These are phyloP conservation scores for Emydocephalus ijimae DNA, from an alignment of 2,113 vertebrate species.

Conservation along the genomic window DNA sequence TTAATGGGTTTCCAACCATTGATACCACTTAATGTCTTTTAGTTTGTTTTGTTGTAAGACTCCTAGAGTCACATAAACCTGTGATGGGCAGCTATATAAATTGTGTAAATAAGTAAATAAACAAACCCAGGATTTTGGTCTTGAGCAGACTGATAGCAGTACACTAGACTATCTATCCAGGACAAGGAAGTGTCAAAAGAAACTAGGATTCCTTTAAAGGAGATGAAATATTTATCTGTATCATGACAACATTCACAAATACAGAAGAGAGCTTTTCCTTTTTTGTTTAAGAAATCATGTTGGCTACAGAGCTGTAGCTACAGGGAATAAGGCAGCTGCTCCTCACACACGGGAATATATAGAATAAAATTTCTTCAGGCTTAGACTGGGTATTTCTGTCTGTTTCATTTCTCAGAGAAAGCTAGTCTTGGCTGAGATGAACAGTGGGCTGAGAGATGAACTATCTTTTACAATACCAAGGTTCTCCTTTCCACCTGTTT, in stretches of 20 bases:
- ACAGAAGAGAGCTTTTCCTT: not conserved
- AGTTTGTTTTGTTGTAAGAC: not conserved
- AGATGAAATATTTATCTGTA: conserved; percentile 46
- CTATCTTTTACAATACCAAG: not conserved
- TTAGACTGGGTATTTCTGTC: not conserved
- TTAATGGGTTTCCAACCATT: not conserved
- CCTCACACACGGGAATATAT: not conserved
- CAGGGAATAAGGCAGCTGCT: conserved; percentile 15
- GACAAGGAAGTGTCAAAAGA: not conserved
- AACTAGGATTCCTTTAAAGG: conserved; percentile 26
- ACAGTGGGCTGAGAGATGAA: not conserved
- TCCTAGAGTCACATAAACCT: not conserved
- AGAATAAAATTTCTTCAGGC: conserved; percentile 1
- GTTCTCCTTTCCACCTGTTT: not conserved
- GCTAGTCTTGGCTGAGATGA: not conserved
- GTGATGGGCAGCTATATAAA: not conserved
- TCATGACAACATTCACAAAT: conserved; percentile 40
- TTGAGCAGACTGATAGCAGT: not conserved
- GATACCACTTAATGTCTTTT: not conserved
- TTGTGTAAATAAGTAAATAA: not conserved
- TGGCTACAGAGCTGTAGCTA: conserved; percentile 13
- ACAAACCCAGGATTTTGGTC: not conserved
- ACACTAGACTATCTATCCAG: not conserved
- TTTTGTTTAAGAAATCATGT: conserved; percentile 14
- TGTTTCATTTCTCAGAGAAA: not conserved